Evolutionary conservation across 2,113 vertebrate genomes (phyloP).

Genomic region (Ceyx margarethae): DNA sequence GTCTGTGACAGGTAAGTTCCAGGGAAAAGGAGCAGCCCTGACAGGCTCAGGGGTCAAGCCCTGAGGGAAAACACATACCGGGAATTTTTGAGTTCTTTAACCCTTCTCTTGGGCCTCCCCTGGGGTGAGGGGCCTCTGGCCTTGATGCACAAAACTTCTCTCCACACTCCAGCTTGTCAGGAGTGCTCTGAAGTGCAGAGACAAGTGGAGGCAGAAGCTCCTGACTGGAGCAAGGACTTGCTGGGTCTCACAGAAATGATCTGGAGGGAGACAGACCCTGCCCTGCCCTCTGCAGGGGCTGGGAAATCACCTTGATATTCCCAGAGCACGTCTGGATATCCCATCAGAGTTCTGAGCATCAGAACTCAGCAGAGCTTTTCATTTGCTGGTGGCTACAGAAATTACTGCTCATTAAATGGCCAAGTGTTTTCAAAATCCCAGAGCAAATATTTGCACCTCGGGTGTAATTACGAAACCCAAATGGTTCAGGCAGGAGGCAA

Average conservation of each 20-base stretch:
- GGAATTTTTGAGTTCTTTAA: not conserved
- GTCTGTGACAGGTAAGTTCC: not conserved
- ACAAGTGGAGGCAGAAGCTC: not conserved
- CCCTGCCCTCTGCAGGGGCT: not conserved
- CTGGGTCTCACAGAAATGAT: not conserved
- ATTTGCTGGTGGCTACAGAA: conserved; percentile 49
- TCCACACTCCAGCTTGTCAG: not conserved
- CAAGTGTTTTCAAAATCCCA: conserved; percentile 24
- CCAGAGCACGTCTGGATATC: not conserved
- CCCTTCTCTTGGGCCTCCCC: not conserved
- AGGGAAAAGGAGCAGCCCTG: not conserved
- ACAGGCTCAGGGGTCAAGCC: not conserved
- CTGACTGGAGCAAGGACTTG: not conserved
- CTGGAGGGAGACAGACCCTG: not conserved
- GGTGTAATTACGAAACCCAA: conserved; percentile 13
- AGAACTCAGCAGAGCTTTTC: not conserved
- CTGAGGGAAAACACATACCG: not conserved
- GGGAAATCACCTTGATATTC: not conserved
- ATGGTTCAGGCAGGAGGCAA: not conserved
- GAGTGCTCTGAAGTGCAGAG: not conserved
- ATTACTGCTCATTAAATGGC: conserved; percentile 25
- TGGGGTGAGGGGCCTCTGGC: not conserved
- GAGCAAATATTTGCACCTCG: conserved; percentile 20
- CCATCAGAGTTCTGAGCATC: not conserved
- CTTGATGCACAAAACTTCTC: not conserved